Conservation (phyloP, 2,888 invertebrate genomes). For the Ophion obscuratus region DNA sequence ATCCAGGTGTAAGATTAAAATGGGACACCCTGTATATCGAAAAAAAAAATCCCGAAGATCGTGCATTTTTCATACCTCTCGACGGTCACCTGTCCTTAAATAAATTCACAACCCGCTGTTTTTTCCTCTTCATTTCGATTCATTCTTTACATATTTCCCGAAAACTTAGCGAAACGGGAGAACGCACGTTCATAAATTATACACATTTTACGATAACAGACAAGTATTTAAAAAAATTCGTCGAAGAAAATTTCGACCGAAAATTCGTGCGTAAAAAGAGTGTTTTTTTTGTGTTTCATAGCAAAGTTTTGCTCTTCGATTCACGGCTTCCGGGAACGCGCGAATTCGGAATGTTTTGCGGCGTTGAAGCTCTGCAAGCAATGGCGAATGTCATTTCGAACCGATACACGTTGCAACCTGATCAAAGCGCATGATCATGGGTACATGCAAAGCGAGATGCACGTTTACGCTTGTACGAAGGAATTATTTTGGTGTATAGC, state of each 20-base stretch:
- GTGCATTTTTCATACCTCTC: too few relatives aligned
- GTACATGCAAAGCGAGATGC: constrained; percentile 27
- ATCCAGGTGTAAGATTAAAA: too few relatives aligned
- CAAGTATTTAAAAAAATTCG: constrained; percentile 13
- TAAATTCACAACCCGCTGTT: too few relatives aligned
- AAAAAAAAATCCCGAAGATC: too few relatives aligned
- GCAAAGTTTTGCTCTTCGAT: not conserved
- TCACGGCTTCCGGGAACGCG: not conserved
- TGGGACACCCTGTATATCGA: too few relatives aligned
- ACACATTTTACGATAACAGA: constrained; percentile 45
- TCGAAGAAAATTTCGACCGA: constrained; percentile 9
- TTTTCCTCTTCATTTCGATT: not conserved
- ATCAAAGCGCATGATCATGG: constrained; percentile 17
- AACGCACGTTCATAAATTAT: constrained; percentile 22
- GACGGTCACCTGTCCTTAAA: too few relatives aligned
- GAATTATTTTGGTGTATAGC: not conserved
- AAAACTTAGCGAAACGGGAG: constrained; percentile 1
- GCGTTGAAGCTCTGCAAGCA: not conserved
- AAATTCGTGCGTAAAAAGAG: constrained; percentile 17
- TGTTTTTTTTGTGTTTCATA: not conserved
- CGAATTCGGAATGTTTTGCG: constrained; percentile 40
- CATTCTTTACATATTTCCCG: not conserved
- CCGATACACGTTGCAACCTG: not conserved
- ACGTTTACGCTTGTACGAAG: constrained; percentile 21
- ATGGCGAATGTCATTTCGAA: not conserved